Base-by-base conservation (phyloP, 2,888 invertebrate species). In the Dyspetes luteomarginatus region DNA sequence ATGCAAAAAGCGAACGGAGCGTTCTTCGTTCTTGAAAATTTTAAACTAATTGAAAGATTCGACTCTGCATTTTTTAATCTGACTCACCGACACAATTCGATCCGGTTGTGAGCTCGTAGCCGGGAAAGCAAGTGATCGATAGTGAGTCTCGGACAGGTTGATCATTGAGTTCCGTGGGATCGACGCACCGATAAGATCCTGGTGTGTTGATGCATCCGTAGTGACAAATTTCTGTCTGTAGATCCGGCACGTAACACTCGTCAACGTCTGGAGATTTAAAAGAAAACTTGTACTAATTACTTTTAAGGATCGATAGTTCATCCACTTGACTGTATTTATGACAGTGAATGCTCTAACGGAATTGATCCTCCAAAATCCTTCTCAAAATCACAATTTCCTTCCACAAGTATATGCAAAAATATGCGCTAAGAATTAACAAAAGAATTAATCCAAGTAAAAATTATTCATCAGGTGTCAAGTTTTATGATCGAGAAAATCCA, bases 191-290 rank as follows among this genome's bases (percentile, higher is more conserved):
- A 89, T 93, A 94, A 60, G 93, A 92, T 19, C 94, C 94, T n/a
- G 93, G 92, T n/a, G 93, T 93, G 89, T 94, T 94, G 84, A 93
- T 90, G 89, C 94, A 94, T 56, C 91, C 91, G 73, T 88, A 89
- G 62, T 85, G 89, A 85, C 91, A 91, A 76, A 89, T 85, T 79
- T 91, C 90, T 72, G 89, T 88, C 84, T 91, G 91, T 26, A 91
- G 85, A 82, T 91, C 91, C 43, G 91, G 90, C 36, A 93, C 92
- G 17, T 86, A 88, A 86, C 96, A 96, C 90, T 96, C 96, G 87
- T 96, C 94, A 28, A 95, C 93, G 90, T 95, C 95, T 94, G 88
- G 60, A 86, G 88, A 81, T 26, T 30, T 26, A 72, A 79, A 82
- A 74, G 41, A 52, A 74, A 43, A 71, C 56, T 62, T 36, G 7